Evolutionary conservation across 2,888 invertebrate species (phyloP).

Genomic region (Drosophila parthenogenetica): DNA sequence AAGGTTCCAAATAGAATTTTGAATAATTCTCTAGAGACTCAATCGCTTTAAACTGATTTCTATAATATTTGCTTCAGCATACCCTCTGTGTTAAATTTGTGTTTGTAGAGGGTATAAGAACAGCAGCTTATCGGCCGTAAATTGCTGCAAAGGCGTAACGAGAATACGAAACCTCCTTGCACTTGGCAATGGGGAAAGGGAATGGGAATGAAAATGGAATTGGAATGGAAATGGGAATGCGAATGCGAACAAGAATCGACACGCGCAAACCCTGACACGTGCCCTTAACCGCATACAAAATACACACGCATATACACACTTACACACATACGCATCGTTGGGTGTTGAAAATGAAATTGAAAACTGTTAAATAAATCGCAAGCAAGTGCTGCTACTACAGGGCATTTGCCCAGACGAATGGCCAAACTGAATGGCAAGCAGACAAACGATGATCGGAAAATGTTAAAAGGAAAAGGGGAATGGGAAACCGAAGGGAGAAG

Average conservation of each 20-base stretch:
- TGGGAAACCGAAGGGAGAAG: background rate
- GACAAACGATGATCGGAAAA: slow-evolving; percentile 13
- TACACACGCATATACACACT: slow-evolving; percentile 18
- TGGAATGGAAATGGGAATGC: slow-evolving; percentile 20
- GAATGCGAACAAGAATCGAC: slow-evolving; percentile 49
- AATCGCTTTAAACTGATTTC: background rate
- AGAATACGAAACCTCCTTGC: slow-evolving; percentile 57
- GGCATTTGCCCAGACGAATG: slow-evolving; percentile 44
- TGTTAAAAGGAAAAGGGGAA: background rate
- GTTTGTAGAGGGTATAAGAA: slow-evolving; percentile 4
- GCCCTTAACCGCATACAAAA: slow-evolving; percentile 61
- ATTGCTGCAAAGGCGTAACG: slow-evolving; percentile 61
- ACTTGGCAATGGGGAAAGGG: slow-evolving; percentile 59
- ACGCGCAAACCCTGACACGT: slow-evolving; percentile 72
- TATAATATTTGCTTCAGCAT: background rate
- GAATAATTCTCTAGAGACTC: too few relatives aligned
- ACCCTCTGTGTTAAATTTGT: background rate
- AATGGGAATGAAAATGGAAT: slow-evolving; percentile 35
- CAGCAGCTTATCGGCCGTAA: slow-evolving; percentile 67
- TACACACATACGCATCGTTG: slow-evolving; percentile 18
- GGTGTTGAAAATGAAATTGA: slow-evolving; percentile 77
- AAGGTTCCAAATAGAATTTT: background rate
- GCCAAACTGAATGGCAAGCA: slow-evolving; percentile 41
- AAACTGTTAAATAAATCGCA: slow-evolving; percentile 79
- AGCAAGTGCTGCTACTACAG: slow-evolving; percentile 55